phyloP scores from a whole-genome alignment of 2,113 vertebrate genomes.

The Podiceps cristatus region DNA sequence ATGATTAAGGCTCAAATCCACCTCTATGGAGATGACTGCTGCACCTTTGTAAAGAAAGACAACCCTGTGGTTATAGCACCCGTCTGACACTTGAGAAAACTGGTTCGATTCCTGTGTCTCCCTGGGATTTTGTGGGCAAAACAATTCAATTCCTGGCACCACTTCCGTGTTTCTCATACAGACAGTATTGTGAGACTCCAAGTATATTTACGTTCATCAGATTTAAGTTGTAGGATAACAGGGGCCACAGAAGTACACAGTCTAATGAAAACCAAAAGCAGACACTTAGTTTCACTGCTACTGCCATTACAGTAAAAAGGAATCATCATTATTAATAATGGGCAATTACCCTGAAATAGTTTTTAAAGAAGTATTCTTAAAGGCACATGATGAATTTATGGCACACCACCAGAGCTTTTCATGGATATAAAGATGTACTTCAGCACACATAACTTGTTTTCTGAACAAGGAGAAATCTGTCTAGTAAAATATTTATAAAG shows the following conservation, averaged over 20 bases:
- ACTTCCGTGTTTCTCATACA: neutral
- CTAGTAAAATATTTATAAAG: conserved; percentile 33
- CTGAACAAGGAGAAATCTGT: conserved; percentile 27
- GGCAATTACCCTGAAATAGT: conserved; percentile 43
- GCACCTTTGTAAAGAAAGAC: neutral
- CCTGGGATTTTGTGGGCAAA: neutral
- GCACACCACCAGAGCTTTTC: neutral
- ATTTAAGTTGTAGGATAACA: neutral
- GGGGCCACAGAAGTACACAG: neutral
- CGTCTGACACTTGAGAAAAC: neutral
- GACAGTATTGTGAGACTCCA: neutral
- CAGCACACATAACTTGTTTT: conserved; percentile 26
- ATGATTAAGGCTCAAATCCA: neutral
- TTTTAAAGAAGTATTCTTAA: conserved; percentile 58
- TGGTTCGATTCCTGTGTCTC: neutral
- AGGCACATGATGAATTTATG: conserved; percentile 56
- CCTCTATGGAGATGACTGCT: neutral
- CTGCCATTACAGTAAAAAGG: conserved; percentile 32
- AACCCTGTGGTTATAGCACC: neutral
- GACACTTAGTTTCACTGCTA: conserved; percentile 11
- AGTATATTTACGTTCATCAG: neutral
- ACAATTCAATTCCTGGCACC: neutral
- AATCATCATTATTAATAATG: conserved; percentile 47
- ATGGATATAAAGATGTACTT: conserved; percentile 40
- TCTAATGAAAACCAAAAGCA: conserved; percentile 4